Base-by-base conservation (phyloP, 2,797 vertebrate genomes). In the Hapalemur alaotrensis region DNA sequence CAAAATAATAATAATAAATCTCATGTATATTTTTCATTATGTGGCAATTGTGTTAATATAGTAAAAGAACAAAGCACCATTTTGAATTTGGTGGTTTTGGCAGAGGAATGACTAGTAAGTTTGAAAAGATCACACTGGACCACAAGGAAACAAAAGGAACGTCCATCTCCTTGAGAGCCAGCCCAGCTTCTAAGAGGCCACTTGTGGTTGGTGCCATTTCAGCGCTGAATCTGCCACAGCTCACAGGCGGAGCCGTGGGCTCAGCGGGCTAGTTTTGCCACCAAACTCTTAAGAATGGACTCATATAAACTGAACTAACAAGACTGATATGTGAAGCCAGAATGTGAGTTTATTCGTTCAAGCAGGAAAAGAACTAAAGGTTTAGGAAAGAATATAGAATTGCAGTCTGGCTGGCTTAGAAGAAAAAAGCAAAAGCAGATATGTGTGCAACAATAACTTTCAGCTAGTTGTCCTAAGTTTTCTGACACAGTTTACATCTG, bases 1-100 rank as follows among this genome's bases (percentile, higher is more conserved):
- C 38, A 87, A 91, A 73, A 61, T 76, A 85, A 11, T 86, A 80
- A 89, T 67, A 88, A 89, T 67, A 88, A 90, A 46, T 80, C 4
- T 85, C 48, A 35, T 13, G 5, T 9, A 5, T 73, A 65, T 88
- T 91, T 80, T 65, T 82, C 50, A 18, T 82, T 28, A 20, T 32
- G 10, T 63, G n/a, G 48, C 25, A 92, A 0, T 73, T 63, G n/a
- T 86, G 30, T 89, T 82, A 69, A n/a, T 73, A 65, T 28, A 80
- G 57, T 61, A 4, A 28, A 59, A 84, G 84, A 85, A 41, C 73
- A 88, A 80, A 94, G 43, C 23, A 41, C 11, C 9, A 0, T 75
- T 48, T 79, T n/a, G 52, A n/a, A 65, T 84, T 80, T 57, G 28
- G n/a, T 90, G 15, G 22, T 59, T 41, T 75, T 35, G 54, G 28